Conservation (phyloP, 2,888 invertebrate genomes). For the Synanthedon andrenaeformis region DNA sequence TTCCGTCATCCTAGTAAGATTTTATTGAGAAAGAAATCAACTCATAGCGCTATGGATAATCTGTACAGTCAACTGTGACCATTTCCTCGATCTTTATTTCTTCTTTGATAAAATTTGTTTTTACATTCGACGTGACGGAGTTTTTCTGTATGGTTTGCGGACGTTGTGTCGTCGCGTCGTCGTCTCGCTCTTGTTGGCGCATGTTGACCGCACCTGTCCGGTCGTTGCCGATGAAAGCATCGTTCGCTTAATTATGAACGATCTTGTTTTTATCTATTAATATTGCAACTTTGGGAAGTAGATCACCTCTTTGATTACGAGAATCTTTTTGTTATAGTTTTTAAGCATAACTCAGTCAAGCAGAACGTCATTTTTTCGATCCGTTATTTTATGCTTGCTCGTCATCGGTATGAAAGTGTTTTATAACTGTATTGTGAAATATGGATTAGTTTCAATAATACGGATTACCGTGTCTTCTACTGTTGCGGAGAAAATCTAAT, state of each 20-base stretch:
- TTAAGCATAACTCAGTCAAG: conserved; percentile 39
- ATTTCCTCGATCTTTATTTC: conserved; percentile 64
- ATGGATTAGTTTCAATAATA: conserved; percentile 8
- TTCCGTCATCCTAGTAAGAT: conserved; percentile 48
- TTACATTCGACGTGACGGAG: conserved; percentile 51
- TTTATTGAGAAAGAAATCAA: conserved; percentile 45
- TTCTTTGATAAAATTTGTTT: conserved; percentile 60
- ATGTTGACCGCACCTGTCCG: conserved; percentile 36
- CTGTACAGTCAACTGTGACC: conserved; percentile 65
- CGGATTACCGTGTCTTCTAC: background rate
- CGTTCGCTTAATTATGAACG: conserved; percentile 58
- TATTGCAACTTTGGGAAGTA: conserved; percentile 58
- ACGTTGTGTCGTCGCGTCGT: background rate
- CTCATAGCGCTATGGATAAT: conserved; percentile 57
- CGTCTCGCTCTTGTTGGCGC: conserved; percentile 39
- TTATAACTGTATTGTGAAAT: conserved; percentile 33
- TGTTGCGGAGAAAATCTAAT: background rate
- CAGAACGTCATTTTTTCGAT: conserved; percentile 36
- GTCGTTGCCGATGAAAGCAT: conserved; percentile 38
- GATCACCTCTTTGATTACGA: conserved; percentile 63
- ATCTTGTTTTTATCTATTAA: conserved; percentile 55
- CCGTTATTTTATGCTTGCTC: conserved; percentile 27
- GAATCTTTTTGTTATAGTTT: conserved; percentile 57
- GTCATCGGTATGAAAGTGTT: conserved; percentile 34
- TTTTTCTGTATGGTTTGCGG: conserved; percentile 28